Base-by-base conservation (phyloP, 2,888 invertebrate species). In the Ischnura elegans region DNA sequence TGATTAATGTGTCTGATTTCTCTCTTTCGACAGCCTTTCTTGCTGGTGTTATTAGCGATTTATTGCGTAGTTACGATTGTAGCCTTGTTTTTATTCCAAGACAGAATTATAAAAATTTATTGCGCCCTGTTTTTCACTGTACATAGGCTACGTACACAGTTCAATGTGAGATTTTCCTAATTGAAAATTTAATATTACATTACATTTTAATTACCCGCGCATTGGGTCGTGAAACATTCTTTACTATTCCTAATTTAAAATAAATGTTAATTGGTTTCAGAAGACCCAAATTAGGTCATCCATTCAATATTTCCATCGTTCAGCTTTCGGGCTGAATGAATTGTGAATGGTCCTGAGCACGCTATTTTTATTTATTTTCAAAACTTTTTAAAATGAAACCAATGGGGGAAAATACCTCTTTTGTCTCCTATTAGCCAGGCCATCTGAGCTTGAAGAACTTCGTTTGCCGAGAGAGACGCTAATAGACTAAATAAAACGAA, bases 401-500 rank as follows among this genome's bases (percentile, higher is more conserved):
- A 45, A 25, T 86, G 25, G 86, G 25, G n/a, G 21, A 43, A 4
- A 45, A 86, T n/a, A 29, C 36, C 51, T 47, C 87, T 87, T 87
- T 45, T 46, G 29, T 87, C 43, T 90, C 61, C 51, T 36, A 6
- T 21, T 45, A 19, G 21, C 19, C 46, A 19, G n/a, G 25, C 21
- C 85, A 0, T 85, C 45, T 10, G 76, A 6, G 29, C n/a, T 76
- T 76, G 25, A 36, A 76, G n/a, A 76, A 76, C 29, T 76, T 76
- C 36, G 29, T 25, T 76, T 36, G 13, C 76, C 3, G 36, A 10
- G 0, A 16, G 76, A 76, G 36, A 8, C 29, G 36, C 76, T 76
- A 76, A 36, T 36, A 76, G 76, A 76, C 76, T 10, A 76, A 76
- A 76, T 76, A 76, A 76, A 76, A 16, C 36, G 36, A 76, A 76